These are phyloP conservation scores for Eulemur rubriventer DNA, from an alignment of 2,797 vertebrate genomes.

Conservation along the genomic window DNA sequence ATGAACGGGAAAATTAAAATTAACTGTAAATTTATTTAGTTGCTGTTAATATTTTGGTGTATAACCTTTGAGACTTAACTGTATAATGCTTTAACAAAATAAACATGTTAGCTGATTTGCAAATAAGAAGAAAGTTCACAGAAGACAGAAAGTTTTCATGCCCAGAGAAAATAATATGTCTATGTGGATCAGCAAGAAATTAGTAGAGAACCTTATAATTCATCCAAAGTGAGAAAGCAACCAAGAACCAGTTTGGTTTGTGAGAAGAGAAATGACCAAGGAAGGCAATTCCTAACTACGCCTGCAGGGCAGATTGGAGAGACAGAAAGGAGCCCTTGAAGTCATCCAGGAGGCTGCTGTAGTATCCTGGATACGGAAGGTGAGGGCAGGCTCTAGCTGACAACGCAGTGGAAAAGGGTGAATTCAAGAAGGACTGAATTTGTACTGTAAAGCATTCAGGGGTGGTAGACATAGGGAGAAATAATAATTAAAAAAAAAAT, in stretches of 20 bases:
- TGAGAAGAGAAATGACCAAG: background rate
- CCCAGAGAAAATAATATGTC: background rate
- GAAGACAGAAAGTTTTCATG: background rate
- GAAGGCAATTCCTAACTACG: background rate
- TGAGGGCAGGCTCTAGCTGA: background rate
- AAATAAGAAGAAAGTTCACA: background rate
- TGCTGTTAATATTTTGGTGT: slow-evolving; percentile 21
- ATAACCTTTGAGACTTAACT: background rate
- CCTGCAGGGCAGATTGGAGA: background rate
- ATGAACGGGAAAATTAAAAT: slow-evolving; percentile 1
- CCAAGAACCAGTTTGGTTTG: background rate
- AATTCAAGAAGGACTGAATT: background rate
- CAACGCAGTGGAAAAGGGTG: background rate
- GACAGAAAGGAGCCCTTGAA: background rate
- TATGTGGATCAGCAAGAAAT: background rate
- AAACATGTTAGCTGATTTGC: background rate
- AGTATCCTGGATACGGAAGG: background rate
- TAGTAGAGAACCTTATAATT: background rate
- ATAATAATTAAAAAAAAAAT: background rate
- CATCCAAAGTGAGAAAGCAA: background rate
- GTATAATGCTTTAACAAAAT: background rate
- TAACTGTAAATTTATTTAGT: background rate
- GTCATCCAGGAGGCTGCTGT: background rate
- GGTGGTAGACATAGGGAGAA: background rate
- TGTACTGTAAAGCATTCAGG: background rate